Evolutionary conservation across 2,888 invertebrate genomes (phyloP), one percentile per base, ranked within the genome.

Genomic region (Polymixis flavicincta): DNA sequence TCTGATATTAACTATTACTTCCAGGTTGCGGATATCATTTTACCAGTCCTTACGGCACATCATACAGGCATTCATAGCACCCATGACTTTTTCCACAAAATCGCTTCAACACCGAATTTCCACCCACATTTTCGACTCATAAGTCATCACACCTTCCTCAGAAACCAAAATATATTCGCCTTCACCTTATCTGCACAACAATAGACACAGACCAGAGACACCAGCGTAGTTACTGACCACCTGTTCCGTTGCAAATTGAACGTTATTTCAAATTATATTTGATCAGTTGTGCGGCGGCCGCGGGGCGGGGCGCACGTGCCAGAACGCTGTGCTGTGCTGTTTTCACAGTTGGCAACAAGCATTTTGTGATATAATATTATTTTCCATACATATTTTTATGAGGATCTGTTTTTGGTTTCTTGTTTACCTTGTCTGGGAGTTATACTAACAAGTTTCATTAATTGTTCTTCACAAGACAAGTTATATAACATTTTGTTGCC

Each of bases 221-320:
- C 65, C 71, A 74, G 50, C 82, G 19, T 77, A 67, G 82, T 67
- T 28, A 76, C 82, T 71, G 73, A 32, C 72, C 88, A 87, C 75
- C 85, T 87, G 88, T 84, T 74, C 67, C 69, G 52, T 84, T 68
- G 81, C 78, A 77, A 83, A 85, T 83, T 70, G 85, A 86, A 86
- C 77, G 72, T 82, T 83, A 76, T 85, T 87, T 83, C 66, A 77
- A 86, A 86, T 64, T 67, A 69, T 87, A 60, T 86, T 86, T 86
- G 78, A 60, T 66, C 88, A 87, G 88, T 78, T 86, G 88, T 11
- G 48, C 52, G 28, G 2, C 59, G 48, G 52, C 50, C 75, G 75
- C 28, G 17, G 63, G 17, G 32, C 17, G 55, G 61, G 25, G 55
- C 76, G 80, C 86, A 73, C 84, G 86, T 77, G 86, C 86, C 48